Evolutionary conservation across 2,797 vertebrate species (phyloP).

Genomic region (Microctenopoma lineatum): DNA sequence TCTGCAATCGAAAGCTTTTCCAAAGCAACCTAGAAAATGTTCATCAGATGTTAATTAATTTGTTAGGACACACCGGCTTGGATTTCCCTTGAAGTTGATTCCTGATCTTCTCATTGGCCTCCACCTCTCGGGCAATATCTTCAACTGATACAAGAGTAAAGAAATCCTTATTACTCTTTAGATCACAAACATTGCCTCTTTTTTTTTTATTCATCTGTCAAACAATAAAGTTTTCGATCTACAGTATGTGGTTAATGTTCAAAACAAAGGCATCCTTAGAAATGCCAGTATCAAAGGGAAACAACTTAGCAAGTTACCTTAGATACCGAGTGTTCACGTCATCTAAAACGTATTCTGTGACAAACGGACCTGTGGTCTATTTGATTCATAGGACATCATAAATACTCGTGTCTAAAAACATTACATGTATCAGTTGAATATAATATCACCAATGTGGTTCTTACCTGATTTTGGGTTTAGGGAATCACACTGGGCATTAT

Average conservation of each 20-base stretch:
- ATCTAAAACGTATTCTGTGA: not conserved
- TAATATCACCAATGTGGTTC: not conserved
- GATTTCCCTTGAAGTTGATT: conserved; percentile 83
- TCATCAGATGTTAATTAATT: not conserved
- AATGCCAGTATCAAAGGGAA: conserved; percentile 10
- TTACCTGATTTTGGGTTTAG: conserved; percentile 90
- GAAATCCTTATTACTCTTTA: conserved; percentile 16
- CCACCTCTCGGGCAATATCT: conserved; percentile 91
- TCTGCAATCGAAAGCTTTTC: not conserved
- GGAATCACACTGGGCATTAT: conserved; percentile 94
- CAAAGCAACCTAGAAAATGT: not conserved
- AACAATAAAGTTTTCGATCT: conserved; percentile 2
- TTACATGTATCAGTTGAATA: not conserved
- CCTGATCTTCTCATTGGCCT: conserved; percentile 89
- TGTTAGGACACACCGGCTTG: conserved; percentile 81
- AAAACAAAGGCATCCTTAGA: conserved; percentile 14
- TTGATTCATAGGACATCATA: not conserved
- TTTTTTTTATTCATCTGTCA: not conserved
- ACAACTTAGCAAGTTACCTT: not conserved
- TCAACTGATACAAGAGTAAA: conserved; percentile 81
- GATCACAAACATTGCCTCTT: conserved; percentile 17
- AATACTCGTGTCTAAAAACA: not conserved
- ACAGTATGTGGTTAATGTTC: not conserved
- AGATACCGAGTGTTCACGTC: not conserved
- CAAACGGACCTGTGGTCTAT: not conserved